Evolutionary conservation across 1,140 invertebrate species (phyloP), one percentile per base, ranked within the genome.

Genomic region (Cydia fagiglandana): DNA sequence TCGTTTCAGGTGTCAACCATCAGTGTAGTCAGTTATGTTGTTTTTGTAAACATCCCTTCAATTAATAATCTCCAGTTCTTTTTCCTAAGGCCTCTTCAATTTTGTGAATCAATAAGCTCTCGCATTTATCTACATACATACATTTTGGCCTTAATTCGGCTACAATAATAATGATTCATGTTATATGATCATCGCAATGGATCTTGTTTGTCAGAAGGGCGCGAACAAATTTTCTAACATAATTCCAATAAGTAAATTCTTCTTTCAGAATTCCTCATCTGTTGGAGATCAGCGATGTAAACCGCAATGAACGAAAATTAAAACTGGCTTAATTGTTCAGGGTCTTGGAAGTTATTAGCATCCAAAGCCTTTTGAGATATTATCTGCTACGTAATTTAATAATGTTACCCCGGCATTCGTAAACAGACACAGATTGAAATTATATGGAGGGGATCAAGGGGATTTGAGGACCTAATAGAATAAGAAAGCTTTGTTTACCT

Each of bases 281-380:
- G 50, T 53, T 7, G 50, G 1, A 53, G 50, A 53, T 53, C 20
- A 61, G 7, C 17, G 20, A 61, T 61, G 56, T 61, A 61, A 61
- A 24, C 17, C 56, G 20, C 24, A 61, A 61, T 61, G 56, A 61
- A 61, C 56, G 56, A 61, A 24, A 61, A 24, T 61, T 61, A 61
- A 61, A 61, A 61, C 56, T 12, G 56, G 17, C 56, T 61, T 10
- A 1, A 61, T 24, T 61, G 15, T 24, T 61, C 20, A 61, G 17
- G 56, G 53, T 17, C 17, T 20, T 61, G 56, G n/a, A 61, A 61
- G n/a, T 61, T 24, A 61, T 17, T 61, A 61, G 20, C 5, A 61
- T 15, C 56, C 17, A 61, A 20, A 20, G 17, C 24, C 17, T 61
- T 61, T 61, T 24, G 50, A 53, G n/a, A 53, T 53, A 53, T 53